Conservation (phyloP, 2,888 invertebrate genomes). For the Ommatoiulus sabulosus region DNA sequence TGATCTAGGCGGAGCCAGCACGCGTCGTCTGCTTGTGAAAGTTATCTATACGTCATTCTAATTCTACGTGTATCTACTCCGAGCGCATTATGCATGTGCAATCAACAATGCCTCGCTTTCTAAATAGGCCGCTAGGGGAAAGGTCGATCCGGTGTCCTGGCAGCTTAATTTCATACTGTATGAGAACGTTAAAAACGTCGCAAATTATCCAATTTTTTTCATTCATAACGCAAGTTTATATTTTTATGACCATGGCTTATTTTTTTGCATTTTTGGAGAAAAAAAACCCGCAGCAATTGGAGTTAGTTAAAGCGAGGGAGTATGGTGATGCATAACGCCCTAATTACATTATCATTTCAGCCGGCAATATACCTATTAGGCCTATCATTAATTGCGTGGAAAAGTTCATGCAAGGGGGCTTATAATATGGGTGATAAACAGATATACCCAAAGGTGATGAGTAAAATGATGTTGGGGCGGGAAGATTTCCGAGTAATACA, state of each 20-base stretch:
- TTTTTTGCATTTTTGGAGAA: background rate
- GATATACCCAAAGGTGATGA: slow-evolving; percentile 34
- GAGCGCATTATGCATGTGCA: too few species aligned
- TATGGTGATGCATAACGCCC: slow-evolving; percentile 25
- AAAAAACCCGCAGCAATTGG: background rate
- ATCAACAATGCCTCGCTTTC: too few species aligned
- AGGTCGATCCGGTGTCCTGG: too few species aligned
- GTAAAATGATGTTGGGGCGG: background rate
- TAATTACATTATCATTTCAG: slow-evolving; percentile 9
- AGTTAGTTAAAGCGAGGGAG: background rate
- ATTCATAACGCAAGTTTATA: background rate
- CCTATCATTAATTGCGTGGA: slow-evolving; percentile 10
- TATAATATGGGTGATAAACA: slow-evolving; percentile 26
- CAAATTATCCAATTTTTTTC: background rate
- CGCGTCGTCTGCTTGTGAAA: too few species aligned
- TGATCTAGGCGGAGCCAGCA: too few species aligned
- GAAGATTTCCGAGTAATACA: background rate
- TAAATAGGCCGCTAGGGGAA: too few species aligned
- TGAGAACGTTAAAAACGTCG: background rate
- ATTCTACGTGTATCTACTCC: too few species aligned
- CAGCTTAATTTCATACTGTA: too few species aligned
- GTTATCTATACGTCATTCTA: too few species aligned
- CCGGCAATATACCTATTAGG: slow-evolving; percentile 10
- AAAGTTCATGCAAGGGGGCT: background rate
- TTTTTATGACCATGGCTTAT: background rate